Conservation (phyloP, 1,140 invertebrate species). For the Cyrtorhinus lividipennis region DNA sequence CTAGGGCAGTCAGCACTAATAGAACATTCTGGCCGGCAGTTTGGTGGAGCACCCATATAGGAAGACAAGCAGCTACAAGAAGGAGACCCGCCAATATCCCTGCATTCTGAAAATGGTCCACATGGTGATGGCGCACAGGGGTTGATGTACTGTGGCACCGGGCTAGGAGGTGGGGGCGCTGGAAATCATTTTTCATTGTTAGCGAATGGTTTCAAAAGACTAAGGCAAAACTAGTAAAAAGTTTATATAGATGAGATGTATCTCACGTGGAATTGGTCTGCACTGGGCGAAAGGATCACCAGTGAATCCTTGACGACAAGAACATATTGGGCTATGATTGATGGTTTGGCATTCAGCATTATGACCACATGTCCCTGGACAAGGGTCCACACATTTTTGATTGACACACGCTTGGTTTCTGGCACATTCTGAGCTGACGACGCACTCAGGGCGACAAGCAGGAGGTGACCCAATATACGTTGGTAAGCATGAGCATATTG, state of each 20-base stretch:
- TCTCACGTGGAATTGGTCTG: conserved; percentile 26
- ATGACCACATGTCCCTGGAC: conserved; percentile 36
- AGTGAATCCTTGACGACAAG: conserved; percentile 36
- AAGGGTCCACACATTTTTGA: conserved; percentile 36
- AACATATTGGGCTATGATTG: conserved; percentile 38
- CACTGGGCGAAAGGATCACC: conserved; percentile 35
- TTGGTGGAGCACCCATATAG: conserved; percentile 30
- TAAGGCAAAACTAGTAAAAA: not conserved
- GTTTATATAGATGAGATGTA: conserved; percentile 18
- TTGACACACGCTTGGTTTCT: conserved; percentile 35
- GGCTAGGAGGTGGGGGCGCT: conserved; percentile 21
- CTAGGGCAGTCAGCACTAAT: conserved; percentile 32
- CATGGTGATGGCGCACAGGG: conserved; percentile 33
- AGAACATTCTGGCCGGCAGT: conserved; percentile 29
- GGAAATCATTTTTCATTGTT: conserved; percentile 25
- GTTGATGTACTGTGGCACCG: conserved; percentile 24
- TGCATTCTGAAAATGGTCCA: conserved; percentile 33
- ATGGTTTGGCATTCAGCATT: conserved; percentile 40
- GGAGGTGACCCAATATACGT: conserved; percentile 34
- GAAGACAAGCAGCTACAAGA: conserved; percentile 33
- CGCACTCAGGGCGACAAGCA: conserved; percentile 36
- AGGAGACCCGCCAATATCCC: conserved; percentile 27
- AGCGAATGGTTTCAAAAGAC: no score
- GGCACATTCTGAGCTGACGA: conserved; percentile 34
- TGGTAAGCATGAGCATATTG: conserved; percentile 35